Evolutionary conservation across 2,888 invertebrate species (phyloP), one percentile per base, ranked within the genome.

Genomic region (Philereme transversata): DNA sequence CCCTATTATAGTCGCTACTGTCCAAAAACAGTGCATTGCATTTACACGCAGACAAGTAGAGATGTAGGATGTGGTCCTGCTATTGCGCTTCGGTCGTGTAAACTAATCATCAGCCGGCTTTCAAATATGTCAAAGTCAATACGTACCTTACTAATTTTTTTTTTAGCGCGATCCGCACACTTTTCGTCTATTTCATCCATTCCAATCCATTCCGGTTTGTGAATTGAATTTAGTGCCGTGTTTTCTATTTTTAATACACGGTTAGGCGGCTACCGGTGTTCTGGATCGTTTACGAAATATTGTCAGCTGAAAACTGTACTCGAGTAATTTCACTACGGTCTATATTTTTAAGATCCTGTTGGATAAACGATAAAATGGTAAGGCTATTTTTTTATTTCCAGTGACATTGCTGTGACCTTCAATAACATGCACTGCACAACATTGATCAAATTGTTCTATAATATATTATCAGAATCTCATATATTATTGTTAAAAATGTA

Each of bases 351-450:
- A 45, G 46, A 54, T 66, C 33, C 38, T 51, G 36, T 51, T 45
- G 45, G 10, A 61, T 48, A 48, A 36, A 62, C 63, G 11, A 53
- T 57, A 76, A 74, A 77, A 87, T 90, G 90, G 90, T 90, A 78
- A 53, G 60, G 60, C 34, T 38, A 59, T 46, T 60, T 55, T 65
- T 57, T 64, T 69, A 64, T 55, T 76, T 76, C 73, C 76, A 78
- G 73, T 89, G 90, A 90, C 90, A 85, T 90, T 89, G 81, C 74
- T 67, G 75, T 87, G 90, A 90, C 90, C 90, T 90, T 83, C 70
- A 62, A n/a, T 56, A 57, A 9, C 41, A 60, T 58, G 45, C 47
- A 53, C 38, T 38, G 5, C 5, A 6, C 38, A 38, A 38, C 43
- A n/a, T 43, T 5, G 4, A 8, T 40, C n/a, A 40, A 8, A 5